phyloP scores from a whole-genome alignment of 2,113 vertebrate species.

The Lophochroa leadbeateri region DNA sequence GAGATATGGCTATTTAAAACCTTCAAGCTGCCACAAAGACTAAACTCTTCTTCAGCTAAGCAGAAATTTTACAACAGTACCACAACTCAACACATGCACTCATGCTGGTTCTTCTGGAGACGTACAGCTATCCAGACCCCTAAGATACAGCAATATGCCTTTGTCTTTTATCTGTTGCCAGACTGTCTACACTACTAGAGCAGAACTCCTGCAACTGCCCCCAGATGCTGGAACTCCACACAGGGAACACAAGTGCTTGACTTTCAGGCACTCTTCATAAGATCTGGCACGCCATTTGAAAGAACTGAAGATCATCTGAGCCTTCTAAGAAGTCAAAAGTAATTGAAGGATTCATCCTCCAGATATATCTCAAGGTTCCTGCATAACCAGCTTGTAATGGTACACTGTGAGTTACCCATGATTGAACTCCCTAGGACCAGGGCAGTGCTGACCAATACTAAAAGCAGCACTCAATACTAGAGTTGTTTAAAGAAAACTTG shows the following conservation, averaged over 20 bases:
- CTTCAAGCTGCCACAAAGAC: background rate
- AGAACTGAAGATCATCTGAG: background rate
- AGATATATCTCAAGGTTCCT: background rate
- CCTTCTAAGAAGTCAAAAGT: background rate
- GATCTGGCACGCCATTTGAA: background rate
- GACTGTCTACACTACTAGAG: background rate
- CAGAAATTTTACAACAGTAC: background rate
- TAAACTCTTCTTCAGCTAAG: background rate
- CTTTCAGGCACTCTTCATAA: background rate
- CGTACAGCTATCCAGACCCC: background rate
- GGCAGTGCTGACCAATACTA: background rate
- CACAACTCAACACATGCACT: background rate
- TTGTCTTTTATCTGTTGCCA: background rate
- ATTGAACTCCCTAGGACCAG: background rate
- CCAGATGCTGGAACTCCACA: background rate
- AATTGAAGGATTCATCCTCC: background rate
- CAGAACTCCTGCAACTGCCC: background rate
- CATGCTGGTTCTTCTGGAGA: background rate
- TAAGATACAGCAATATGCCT: fast-evolving
- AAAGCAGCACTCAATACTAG: background rate
- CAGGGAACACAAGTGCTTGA: background rate
- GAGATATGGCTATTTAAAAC: background rate
- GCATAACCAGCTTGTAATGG: background rate
- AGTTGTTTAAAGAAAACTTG: conserved; percentile 7
- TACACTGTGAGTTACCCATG: background rate